phyloP scores from a whole-genome alignment of 2,797 vertebrate species.

The Aphelocoma californica region DNA sequence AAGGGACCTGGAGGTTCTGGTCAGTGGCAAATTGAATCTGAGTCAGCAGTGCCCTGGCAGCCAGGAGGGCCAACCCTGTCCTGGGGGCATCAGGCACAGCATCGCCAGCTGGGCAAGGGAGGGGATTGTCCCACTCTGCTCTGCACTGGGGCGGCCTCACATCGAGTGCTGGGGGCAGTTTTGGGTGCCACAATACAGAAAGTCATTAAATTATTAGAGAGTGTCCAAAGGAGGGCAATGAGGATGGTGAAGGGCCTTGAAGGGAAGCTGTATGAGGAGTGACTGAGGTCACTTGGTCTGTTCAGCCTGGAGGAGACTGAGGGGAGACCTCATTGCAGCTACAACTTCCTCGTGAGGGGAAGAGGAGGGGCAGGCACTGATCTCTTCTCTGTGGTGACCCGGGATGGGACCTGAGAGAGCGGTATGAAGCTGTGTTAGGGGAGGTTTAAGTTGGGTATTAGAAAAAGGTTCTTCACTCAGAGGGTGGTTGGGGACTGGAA shows the following conservation, averaged over 20 bases:
- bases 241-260: background rate
- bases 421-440: background rate
- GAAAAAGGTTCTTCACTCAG: background rate
- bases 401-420: fast-evolving
- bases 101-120: fast-evolving
- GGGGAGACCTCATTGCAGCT: background rate
- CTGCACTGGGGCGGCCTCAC: fast-evolving
- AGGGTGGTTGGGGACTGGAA: background rate
- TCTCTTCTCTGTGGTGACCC: background rate
- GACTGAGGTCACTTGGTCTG: background rate
- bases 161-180: background rate
- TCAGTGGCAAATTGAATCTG: fast-evolving
- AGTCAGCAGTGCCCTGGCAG: background rate
- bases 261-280: background rate
- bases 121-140: background rate
- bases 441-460: background rate
- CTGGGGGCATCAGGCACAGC: background rate
- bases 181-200: background rate
- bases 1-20: fast-evolving
- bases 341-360: fast-evolving
- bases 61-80: fast-evolving
- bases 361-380: fast-evolving
- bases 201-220: too few species aligned
- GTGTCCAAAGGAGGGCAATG: too few species aligned
- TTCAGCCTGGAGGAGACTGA: background rate